Evolutionary conservation across 1,140 invertebrate genomes (phyloP), one percentile per base, ranked within the genome.

Genomic region (Anoplolepis gracilipes): DNA sequence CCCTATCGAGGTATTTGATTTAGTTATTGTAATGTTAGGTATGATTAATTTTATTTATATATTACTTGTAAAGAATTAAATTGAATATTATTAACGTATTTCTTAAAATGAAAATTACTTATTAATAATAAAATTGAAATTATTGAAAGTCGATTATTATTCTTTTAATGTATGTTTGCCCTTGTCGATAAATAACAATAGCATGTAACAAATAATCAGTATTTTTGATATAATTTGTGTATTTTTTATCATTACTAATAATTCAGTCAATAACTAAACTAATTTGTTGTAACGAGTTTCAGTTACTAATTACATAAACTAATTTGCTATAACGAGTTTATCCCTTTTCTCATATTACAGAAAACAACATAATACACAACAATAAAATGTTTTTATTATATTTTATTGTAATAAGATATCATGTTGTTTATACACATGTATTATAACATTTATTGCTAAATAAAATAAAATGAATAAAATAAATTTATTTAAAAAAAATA

Each of bases 251-350:
- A 36, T 70, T 70, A 49, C 25, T 55, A 81, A 57, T 30, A 62
- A 59, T 81, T 39, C 11, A 70, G 2, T 42, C 19, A 49, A 0
- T 39, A 79, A 69, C 57, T 81, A 28, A 81, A 81, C 19, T 57
- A 81, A 81, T 55, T 36, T 53, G 76, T 69, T 36, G 10, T 81
- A 79, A 70, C 25, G 16, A 81, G 67, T 81, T 59, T 81, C 19
- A 70, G 4, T 42, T 25, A 3, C n/a, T 67, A 25, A 36, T 0
- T 39, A 79, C 55, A 72, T 81, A 28, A 81, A 72, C 25, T 57
- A 70, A 81, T 55, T 53, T 53, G 61, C 39, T 36, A n/a, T 81
- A 79, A 70, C 33, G 22, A 81, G 53, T 81, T 22, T 81, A 13
- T 49, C 46, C 1, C 30, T 79, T 19, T 57, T 49, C 6, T 3